Percentiles rank a stretch among this genome's conserved stretches.
These are phyloP conservation scores for Myoxocephalus aenaeus DNA, from an alignment of 2,797 vertebrate species.

Conservation along the genomic window DNA sequence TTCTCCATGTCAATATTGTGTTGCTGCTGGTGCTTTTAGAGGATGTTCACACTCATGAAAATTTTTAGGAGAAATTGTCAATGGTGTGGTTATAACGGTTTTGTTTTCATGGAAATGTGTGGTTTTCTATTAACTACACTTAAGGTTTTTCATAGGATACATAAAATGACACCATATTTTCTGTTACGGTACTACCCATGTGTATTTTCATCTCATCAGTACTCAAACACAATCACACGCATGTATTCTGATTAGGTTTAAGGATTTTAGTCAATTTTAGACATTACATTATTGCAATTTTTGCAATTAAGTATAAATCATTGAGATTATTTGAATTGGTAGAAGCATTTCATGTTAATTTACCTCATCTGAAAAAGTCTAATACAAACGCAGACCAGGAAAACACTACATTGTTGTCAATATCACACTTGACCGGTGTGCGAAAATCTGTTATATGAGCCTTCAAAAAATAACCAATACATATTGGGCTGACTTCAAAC, in stretches of 20 bases:
- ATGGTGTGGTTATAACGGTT: constrained; percentile 1
- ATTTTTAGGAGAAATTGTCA: not conserved
- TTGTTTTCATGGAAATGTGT: not conserved
- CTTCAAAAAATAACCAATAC: not conserved
- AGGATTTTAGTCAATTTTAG: not conserved
- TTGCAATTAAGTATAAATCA: constrained; percentile 8
- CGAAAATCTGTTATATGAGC: not conserved
- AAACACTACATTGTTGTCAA: not conserved
- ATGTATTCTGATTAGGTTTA: not conserved
- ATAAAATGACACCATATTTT: not conserved
- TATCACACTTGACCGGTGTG: not conserved
- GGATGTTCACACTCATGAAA: not conserved
- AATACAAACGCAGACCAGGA: not conserved
- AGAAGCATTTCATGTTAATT: not conserved
- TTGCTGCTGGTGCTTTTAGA: not conserved
- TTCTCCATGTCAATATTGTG: not conserved
- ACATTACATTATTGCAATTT: too few species aligned
- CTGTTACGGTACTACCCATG: not conserved
- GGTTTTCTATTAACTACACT: not conserved
- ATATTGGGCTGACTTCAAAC: not conserved
- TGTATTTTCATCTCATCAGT: not conserved
- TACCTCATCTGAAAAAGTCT: not conserved
- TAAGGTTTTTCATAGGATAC: too few species aligned
- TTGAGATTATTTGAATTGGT: not conserved
- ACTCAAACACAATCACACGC: not conserved